Base-by-base conservation (phyloP, 2,888 invertebrate genomes). In the Drosophila parthenogenetica region DNA sequence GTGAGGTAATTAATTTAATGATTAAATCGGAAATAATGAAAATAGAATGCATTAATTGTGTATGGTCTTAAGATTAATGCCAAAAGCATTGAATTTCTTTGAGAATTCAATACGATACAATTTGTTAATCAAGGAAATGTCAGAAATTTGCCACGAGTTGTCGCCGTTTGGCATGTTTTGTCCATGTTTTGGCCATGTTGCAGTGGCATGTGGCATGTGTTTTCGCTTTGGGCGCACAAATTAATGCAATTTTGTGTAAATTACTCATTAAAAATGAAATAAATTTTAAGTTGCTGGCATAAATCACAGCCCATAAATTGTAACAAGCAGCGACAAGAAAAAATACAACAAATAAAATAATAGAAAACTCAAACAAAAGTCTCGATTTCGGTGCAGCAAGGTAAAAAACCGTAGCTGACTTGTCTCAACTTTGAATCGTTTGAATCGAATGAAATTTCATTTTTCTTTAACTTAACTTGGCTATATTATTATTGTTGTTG, bases 201-300 rank as follows among this genome's bases (percentile, higher is more conserved):
- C 72, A 46, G 42, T 69, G 60, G 59, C 64, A 57, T 55, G 74
- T 61, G 69, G 77, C 76, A 78, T 78, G 64, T 74, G 74, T 66
- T 61, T 29, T 53, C 46, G 73, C 76, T 70, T 70, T 77, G 70
- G 74, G 67, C 79, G 80, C 80, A 63, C 80, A 83, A 80, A 83
- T 89, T 80, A 88, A 84, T 81, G 88, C 82, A 86, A 79, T 84
- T 87, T 80, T 79, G 83, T 84, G 83, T 87, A 87, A 88, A 88
- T 88, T 86, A 89, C 82, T 88, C 84, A 86, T 89, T 89, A 89
- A 84, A 88, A 86, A 74, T 76, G 81, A 89, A 79, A 89, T 89
- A 86, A 88, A 88, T 88, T 88, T 87, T 73, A 71, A 29, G 69
- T 68, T 60, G 75, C 77, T 51, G 75, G 77, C 81, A 88, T 86